Evolutionary conservation across 2,113 vertebrate species (phyloP).

Genomic region (Scartelaos histophorus): DNA sequence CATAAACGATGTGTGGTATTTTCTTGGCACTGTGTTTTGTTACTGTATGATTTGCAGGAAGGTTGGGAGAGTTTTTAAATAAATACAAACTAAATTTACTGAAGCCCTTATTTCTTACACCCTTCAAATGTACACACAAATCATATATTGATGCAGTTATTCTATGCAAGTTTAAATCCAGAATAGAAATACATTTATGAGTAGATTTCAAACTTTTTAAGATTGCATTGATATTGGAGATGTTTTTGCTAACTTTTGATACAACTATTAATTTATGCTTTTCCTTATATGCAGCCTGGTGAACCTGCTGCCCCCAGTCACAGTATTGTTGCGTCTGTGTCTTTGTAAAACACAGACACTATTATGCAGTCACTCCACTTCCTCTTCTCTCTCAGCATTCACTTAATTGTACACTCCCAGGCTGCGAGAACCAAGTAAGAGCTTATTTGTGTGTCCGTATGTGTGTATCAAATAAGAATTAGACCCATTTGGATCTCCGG

Average conservation of each 20-base stretch:
- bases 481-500: constrained; percentile 53
- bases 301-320: constrained; percentile 59
- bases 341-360: constrained; percentile 63
- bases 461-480: constrained; percentile 64
- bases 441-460: constrained; percentile 21
- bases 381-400: constrained; percentile 56
- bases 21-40: not conserved
- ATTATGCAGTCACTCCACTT: constrained; percentile 64
- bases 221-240: not conserved
- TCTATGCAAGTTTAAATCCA: no score
- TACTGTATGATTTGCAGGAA: not conserved
- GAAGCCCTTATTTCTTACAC: no score
- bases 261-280: constrained; percentile 45
- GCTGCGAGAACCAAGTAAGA: constrained; percentile 48
- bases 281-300: constrained; percentile 33
- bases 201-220: not conserved
- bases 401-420: constrained; percentile 59
- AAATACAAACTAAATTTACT: not conserved
- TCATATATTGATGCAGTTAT: no score
- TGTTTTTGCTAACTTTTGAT: not conserved
- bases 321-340: constrained; percentile 62
- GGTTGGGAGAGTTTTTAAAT: not conserved
- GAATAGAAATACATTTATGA: no score
- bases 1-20: not conserved
- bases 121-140: no score